Percentiles rank a stretch among this genome's conserved stretches.
phyloP scores from a whole-genome alignment of 2,888 invertebrate genomes.

The Carcina quercana region DNA sequence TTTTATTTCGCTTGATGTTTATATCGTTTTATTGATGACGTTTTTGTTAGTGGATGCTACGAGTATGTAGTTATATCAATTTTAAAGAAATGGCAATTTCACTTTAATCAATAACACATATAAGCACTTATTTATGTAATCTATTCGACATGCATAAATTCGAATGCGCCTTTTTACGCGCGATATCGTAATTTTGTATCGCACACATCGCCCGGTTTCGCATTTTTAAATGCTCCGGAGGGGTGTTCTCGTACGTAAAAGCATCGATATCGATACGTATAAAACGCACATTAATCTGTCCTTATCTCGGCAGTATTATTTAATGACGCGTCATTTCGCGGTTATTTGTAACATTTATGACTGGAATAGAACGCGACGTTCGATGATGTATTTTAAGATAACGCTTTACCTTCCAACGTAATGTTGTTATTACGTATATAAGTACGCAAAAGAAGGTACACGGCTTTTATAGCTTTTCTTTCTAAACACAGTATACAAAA shows the following conservation, averaged over 20 bases:
- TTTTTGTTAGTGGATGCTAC: background rate
- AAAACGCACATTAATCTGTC: conserved; percentile 69
- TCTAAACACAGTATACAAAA: no score
- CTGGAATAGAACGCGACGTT: conserved; percentile 38
- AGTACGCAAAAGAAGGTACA: no score
- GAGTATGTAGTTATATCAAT: background rate
- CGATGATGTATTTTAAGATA: conserved; percentile 55
- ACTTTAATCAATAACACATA: no score
- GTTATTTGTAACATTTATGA: conserved; percentile 70
- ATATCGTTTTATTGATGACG: background rate
- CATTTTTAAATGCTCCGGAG: conserved; percentile 49
- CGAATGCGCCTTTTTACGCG: conserved; percentile 18
- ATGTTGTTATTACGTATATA: conserved; percentile 21
- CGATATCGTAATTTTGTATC: conserved; percentile 56
- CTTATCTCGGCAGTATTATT: conserved; percentile 69
- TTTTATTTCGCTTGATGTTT: no score
- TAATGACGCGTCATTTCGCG: conserved; percentile 67
- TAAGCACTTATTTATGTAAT: no score
- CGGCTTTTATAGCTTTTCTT: no score
- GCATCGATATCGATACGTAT: conserved; percentile 58
- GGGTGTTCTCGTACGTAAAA: conserved; percentile 49
- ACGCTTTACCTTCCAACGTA: conserved; percentile 32
- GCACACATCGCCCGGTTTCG: conserved; percentile 42
- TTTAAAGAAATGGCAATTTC: background rate
- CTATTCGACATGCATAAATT: conserved; percentile 12